Evolutionary conservation across 2,113 vertebrate genomes (phyloP).

Genomic region (Naja naja): DNA sequence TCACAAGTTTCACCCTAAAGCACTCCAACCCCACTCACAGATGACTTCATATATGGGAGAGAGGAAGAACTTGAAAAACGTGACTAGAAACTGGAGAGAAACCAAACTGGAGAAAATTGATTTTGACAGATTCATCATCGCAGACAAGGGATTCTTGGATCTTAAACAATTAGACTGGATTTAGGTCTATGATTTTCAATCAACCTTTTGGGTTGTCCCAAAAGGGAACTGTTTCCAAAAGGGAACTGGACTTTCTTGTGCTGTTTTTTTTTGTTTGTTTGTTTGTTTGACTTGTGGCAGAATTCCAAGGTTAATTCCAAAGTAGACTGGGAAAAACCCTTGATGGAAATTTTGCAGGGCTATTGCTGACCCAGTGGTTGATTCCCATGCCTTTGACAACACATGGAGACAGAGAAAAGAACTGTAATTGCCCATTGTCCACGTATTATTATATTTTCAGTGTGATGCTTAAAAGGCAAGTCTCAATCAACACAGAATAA

Average conservation of each 20-base stretch:
- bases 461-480: neutral
- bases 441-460: neutral
- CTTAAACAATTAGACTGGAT: neutral
- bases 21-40: neutral
- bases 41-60: neutral
- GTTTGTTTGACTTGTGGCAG: neutral
- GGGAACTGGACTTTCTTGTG: neutral
- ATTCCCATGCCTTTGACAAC: too few relatives aligned
- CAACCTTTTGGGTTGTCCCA: neutral
- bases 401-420: neutral
- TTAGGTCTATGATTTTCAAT: neutral
- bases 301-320: neutral
- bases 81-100: neutral
- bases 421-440: neutral
- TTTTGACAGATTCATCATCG: neutral
- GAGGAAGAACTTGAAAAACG: neutral
- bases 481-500: neutral
- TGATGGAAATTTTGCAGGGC: neutral
- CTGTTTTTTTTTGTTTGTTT: too few relatives aligned
- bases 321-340: neutral
- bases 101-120: neutral
- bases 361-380: neutral
- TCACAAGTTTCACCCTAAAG: neutral
- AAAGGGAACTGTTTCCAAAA: neutral
- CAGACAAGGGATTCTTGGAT: neutral